phyloP scores from a whole-genome alignment of 2,888 invertebrate genomes.

The Athetis lepigone region DNA sequence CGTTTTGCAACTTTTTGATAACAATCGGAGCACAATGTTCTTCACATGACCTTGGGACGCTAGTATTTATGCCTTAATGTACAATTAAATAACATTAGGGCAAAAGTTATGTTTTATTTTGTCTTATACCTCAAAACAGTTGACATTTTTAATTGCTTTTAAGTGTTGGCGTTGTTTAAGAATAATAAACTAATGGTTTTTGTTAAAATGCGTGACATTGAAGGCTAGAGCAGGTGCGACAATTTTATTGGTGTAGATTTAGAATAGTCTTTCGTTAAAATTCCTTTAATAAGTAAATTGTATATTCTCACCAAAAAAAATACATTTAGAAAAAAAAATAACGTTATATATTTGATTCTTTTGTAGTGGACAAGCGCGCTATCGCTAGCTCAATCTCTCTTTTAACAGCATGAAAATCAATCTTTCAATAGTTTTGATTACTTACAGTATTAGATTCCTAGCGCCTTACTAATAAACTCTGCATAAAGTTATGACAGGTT shows the following conservation, averaged over 20 bases:
- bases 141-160: conserved; percentile 54
- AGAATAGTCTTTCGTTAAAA: not conserved
- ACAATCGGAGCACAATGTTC: conserved; percentile 70
- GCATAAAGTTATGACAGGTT: too few species aligned
- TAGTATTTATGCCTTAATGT: conserved; percentile 49
- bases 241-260: not conserved
- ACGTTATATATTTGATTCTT: too few species aligned
- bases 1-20: conserved; percentile 72
- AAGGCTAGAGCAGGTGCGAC: conserved; percentile 10
- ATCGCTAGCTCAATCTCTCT: too few species aligned
- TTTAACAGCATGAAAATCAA: too few species aligned
- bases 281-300: not conserved
- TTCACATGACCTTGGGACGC: conserved; percentile 68
- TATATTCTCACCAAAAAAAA: too few species aligned
- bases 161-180: conserved; percentile 25
- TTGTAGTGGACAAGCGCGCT: too few species aligned
- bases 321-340: too few species aligned
- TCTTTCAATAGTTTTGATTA: too few species aligned
- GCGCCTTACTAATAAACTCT: too few species aligned
- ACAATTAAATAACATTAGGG: conserved; percentile 56
- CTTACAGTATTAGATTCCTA: too few species aligned
- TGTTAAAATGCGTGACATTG: conserved; percentile 34
- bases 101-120: conserved; percentile 60
- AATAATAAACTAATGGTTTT: conserved; percentile 29
- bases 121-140: conserved; percentile 46